Percentiles rank a stretch among this genome's conserved stretches.
phyloP scores from a whole-genome alignment of 2,113 vertebrate genomes.

The Mohoua ochrocephala region DNA sequence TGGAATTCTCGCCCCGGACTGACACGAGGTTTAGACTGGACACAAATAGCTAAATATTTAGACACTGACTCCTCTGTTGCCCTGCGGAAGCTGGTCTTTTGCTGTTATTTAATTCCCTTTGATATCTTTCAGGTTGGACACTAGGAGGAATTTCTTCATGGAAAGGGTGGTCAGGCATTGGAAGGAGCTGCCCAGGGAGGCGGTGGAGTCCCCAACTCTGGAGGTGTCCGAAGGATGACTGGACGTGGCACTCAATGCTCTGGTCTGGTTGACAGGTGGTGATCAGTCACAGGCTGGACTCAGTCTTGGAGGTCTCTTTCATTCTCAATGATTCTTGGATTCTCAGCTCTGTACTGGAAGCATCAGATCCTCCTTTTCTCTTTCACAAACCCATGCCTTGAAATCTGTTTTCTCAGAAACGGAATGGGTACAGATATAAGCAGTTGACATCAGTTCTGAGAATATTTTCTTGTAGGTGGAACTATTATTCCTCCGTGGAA shows the following conservation, averaged over 20 bases:
- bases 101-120: neutral
- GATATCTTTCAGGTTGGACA: neutral
- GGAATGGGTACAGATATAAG: neutral
- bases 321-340: neutral
- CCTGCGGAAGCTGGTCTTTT: neutral
- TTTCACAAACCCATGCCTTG: neutral
- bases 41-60: neutral
- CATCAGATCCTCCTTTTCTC: neutral
- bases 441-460: constrained; percentile 34
- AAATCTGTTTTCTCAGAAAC: neutral
- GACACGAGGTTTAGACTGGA: neutral
- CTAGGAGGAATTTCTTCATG: neutral
- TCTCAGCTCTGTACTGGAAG: neutral
- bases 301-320: neutral
- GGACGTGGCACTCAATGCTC: neutral
- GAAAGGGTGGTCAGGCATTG: neutral
- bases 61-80: neutral
- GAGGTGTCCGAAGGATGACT: neutral
- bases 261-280: neutral
- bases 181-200: neutral
- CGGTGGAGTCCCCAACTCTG: neutral
- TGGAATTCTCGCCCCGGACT: no score
- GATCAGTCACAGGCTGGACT: neutral
- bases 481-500: constrained; percentile 8
- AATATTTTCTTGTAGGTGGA: constrained; percentile 56